Evolutionary conservation across 2,797 vertebrate species (phyloP).

Genomic region (Menidia menidia): DNA sequence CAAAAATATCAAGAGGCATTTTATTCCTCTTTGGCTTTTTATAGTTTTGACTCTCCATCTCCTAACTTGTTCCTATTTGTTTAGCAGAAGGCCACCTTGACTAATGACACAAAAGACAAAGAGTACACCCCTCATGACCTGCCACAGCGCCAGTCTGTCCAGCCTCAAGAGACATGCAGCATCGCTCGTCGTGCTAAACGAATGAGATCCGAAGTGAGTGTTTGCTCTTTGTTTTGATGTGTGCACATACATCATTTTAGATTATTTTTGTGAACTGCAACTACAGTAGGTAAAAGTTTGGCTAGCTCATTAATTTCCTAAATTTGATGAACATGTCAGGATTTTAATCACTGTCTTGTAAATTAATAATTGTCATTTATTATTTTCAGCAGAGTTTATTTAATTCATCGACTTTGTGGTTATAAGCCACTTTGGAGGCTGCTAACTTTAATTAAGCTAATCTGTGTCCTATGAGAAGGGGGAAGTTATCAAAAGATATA

Average conservation of each 20-base stretch:
- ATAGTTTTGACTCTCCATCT: neutral
- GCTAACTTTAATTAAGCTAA: neutral
- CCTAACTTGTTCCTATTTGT: neutral
- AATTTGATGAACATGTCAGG: neutral
- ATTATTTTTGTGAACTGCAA: neutral
- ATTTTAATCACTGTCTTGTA: slow-evolving; percentile 1
- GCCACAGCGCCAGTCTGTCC: slow-evolving; percentile 93
- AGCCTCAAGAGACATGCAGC: slow-evolving; percentile 88
- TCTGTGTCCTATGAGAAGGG: neutral
- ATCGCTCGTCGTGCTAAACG: slow-evolving; percentile 94
- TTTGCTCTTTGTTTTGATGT: neutral
- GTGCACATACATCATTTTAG: neutral
- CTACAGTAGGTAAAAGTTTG: neutral
- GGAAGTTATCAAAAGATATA: neutral
- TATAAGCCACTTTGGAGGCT: neutral
- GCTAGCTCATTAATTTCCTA: neutral
- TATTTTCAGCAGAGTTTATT: neutral
- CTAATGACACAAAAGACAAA: slow-evolving; percentile 94
- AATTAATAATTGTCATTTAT: neutral
- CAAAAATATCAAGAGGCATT: neutral
- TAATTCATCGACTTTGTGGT: neutral
- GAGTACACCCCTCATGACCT: slow-evolving; percentile 97
- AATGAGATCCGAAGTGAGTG: slow-evolving; percentile 89
- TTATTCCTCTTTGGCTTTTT: neutral
- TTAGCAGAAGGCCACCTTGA: slow-evolving; percentile 90